Percentiles rank a stretch among this genome's conserved stretches.
These are phyloP conservation scores for Pandion haliaetus DNA, from an alignment of 2,113 vertebrate genomes.

Conservation along the genomic window DNA sequence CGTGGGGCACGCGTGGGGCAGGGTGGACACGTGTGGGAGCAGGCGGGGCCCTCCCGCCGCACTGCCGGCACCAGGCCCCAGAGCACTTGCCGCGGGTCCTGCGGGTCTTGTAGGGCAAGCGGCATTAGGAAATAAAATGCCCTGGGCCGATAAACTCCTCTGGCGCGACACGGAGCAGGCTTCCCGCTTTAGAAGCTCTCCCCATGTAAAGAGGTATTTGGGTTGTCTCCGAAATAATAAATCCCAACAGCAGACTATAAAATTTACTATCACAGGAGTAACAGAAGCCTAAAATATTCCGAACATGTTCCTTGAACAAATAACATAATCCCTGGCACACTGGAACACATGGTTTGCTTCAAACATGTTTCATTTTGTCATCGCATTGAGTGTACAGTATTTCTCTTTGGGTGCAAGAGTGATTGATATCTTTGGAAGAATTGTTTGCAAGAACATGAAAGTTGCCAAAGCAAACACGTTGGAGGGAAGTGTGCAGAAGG, in stretches of 20 bases:
- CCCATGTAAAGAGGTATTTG: not conserved
- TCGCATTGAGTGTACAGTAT: slow-evolving; percentile 82
- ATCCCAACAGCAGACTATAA: slow-evolving; percentile 73
- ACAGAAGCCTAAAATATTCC: slow-evolving; percentile 81
- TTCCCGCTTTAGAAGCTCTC: slow-evolving; percentile 41
- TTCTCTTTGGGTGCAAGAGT: slow-evolving; percentile 87
- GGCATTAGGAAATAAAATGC: not conserved
- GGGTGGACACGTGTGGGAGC: not conserved
- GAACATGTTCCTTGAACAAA: slow-evolving; percentile 76
- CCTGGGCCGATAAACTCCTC: not conserved
- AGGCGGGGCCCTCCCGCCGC: not conserved
- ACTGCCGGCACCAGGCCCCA: not conserved
- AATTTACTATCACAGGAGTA: slow-evolving; percentile 74
- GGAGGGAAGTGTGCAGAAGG: slow-evolving; percentile 83
- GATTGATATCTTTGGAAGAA: slow-evolving; percentile 92
- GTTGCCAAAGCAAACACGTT: slow-evolving; percentile 95
- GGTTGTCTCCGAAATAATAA: slow-evolving; percentile 72
- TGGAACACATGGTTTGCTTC: slow-evolving; percentile 94
- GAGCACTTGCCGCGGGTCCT: not conserved
- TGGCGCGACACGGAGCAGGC: not conserved
- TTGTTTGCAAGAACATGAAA: slow-evolving; percentile 89
- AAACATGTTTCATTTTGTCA: slow-evolving; percentile 94
- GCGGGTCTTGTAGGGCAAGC: not conserved
- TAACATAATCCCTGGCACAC: slow-evolving; percentile 80
- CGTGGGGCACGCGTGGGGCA: not conserved